Evolutionary conservation across 2,888 invertebrate species (phyloP), one percentile per base, ranked within the genome.

Genomic region (Periphyllus acericola): DNA sequence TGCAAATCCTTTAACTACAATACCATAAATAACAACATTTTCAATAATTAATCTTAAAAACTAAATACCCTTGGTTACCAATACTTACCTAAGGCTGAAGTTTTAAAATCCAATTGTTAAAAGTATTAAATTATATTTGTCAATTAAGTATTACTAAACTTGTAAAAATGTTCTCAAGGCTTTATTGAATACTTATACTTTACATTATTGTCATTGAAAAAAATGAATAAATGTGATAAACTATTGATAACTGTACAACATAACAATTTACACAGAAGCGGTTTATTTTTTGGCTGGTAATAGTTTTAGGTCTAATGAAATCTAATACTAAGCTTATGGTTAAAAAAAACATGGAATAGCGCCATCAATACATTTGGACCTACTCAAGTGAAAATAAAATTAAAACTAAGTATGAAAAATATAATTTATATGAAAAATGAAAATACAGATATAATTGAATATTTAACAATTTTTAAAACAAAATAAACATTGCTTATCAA

Each of bases 21-120:
- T 60, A 60, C 40, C 60, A 75, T 75, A 55, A n/a, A 34, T 29
- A 68, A 74, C 6, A 75, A 21, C 32, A 40, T 66, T 66, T 66
- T 76, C 0, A 66, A 71, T 46, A 55, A 79, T 55, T 1, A 3
- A 66, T 66, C 79, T 86, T 79, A 72, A 71, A 52, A 80, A 36
- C 60, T 86, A 75, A 85, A 60, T 87, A 80, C 80, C 86, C 71
- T 80, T 60, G 66, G 71, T 87, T 87, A 87, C 86, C 86, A 87
- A 87, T 87, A 87, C 86, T 80, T 87, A 87, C 86, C 84, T 66
- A 32, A 25, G 2, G 76, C 25, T 32, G 34, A 5, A 76, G 1
- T 60, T 60, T 5, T 36, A 19, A 25, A 72, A 19, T 9, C 52
- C n/a, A 83, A 83, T 14, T 14, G 46, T 46, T 14, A 46, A 8